These are phyloP conservation scores for Schrankia costaestrigalis DNA, from an alignment of 2,888 invertebrate genomes.

Conservation along the genomic window DNA sequence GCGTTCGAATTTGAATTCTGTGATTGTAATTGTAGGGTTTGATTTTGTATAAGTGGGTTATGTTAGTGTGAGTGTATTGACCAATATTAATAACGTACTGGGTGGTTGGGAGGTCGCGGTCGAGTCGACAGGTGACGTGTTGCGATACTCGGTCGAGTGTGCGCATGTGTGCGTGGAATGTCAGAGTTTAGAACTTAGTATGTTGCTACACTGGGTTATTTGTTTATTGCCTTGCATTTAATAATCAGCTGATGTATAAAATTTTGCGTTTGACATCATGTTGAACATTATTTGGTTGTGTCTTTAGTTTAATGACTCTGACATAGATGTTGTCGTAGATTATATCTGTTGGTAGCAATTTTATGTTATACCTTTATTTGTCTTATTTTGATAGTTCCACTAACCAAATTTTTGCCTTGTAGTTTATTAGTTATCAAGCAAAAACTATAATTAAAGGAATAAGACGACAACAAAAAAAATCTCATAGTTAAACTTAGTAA, in stretches of 20 bases:
- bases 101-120: constrained; percentile 67
- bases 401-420: no score
- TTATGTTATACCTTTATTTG: no score
- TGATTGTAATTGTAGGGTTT: constrained; percentile 31
- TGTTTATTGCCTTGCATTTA: constrained; percentile 27
- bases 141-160: constrained; percentile 47
- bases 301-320: no score
- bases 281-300: no score
- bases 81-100: constrained; percentile 70
- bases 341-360: no score
- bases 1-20: constrained; percentile 37
- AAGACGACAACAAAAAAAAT: no score
- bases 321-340: no score
- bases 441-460: no score
- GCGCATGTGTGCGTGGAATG: constrained; percentile 65
- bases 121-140: constrained; percentile 71
- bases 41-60: constrained; percentile 23
- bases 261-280: neutral
- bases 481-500: no score
- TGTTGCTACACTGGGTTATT: constrained; percentile 26
- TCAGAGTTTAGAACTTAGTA: constrained; percentile 61
- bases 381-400: no score
- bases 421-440: no score
- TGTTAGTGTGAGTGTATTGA: constrained; percentile 61
- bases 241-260: constrained; percentile 11